Evolutionary conservation across 1,140 invertebrate genomes (phyloP).

Genomic region (Zaprionus kolodkinae): DNA sequence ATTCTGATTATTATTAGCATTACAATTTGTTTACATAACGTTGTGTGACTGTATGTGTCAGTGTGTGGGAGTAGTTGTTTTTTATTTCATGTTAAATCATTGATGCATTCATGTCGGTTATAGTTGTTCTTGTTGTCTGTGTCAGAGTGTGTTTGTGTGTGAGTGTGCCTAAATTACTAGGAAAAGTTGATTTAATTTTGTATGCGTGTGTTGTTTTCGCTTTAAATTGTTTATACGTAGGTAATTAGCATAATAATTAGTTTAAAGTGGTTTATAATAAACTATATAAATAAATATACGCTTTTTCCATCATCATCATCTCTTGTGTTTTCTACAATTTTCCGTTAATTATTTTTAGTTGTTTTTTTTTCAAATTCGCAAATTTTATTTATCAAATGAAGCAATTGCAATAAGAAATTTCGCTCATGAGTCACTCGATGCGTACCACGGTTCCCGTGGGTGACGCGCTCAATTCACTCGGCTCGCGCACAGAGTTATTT

Average conservation of each 20-base stretch:
- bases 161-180: conserved; percentile 64
- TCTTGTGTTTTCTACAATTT: conserved; percentile 14
- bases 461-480: conserved; percentile 1
- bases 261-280: conserved; percentile 67
- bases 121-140: conserved; percentile 15
- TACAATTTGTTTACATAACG: conserved; percentile 60
- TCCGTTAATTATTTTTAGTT: conserved; percentile 6
- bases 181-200: conserved; percentile 45
- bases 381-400: conserved; percentile 23
- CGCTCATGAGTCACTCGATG: neutral
- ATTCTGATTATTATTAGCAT: conserved; percentile 64
- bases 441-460: neutral
- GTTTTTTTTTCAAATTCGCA: neutral
- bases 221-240: conserved; percentile 47
- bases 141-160: too few relatives aligned
- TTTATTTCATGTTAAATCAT: conserved; percentile 29
- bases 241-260: conserved; percentile 68
- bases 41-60: conserved; percentile 44
- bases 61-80: conserved; percentile 39
- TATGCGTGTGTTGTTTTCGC: conserved; percentile 24
- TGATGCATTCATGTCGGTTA: conserved; percentile 17
- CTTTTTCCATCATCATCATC: conserved; percentile 24
- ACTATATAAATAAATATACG: conserved; percentile 77
- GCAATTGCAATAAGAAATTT: conserved; percentile 11
- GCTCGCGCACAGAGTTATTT: neutral